Evolutionary conservation across 2,797 vertebrate genomes (phyloP).

Genomic region (Simalia tracyae): DNA sequence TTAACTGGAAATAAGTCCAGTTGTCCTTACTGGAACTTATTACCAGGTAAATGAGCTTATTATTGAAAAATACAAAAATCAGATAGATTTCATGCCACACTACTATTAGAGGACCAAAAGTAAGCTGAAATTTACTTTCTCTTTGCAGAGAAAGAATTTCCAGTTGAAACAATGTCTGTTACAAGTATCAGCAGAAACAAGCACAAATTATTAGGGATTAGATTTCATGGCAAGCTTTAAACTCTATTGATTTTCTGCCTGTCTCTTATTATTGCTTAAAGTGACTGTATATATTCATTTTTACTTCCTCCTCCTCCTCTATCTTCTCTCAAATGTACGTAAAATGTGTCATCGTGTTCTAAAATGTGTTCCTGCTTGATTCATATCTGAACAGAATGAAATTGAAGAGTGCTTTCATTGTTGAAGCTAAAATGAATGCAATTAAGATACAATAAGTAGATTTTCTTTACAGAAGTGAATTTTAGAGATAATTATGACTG

Average conservation of each 20-base stretch:
- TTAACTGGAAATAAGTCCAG: constrained; percentile 15
- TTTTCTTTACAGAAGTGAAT: constrained; percentile 22
- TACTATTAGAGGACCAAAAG: neutral
- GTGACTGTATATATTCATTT: neutral
- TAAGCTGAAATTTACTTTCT: neutral
- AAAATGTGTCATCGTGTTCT: neutral
- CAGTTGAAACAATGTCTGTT: neutral
- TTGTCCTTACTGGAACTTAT: neutral
- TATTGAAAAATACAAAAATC: neutral
- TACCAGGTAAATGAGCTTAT: neutral
- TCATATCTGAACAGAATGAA: constrained; percentile 21
- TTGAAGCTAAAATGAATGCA: constrained; percentile 29
- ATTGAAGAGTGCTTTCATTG: neutral
- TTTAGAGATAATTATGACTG: constrained; percentile 36
- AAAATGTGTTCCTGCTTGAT: neutral
- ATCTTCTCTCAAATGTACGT: neutral
- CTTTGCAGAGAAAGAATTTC: neutral
- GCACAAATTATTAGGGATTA: constrained; percentile 7
- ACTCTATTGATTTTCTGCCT: constrained; percentile 27
- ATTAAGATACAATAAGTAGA: constrained; percentile 18
- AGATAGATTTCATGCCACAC: neutral
- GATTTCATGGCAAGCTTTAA: constrained; percentile 22
- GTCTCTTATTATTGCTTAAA: constrained; percentile 22
- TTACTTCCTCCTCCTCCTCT: constrained; percentile 8
- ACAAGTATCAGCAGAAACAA: neutral